Percentiles rank a stretch among this genome's conserved stretches.
Conservation (phyloP, 2,888 invertebrate species). For the Drosophila niveifrons region DNA sequence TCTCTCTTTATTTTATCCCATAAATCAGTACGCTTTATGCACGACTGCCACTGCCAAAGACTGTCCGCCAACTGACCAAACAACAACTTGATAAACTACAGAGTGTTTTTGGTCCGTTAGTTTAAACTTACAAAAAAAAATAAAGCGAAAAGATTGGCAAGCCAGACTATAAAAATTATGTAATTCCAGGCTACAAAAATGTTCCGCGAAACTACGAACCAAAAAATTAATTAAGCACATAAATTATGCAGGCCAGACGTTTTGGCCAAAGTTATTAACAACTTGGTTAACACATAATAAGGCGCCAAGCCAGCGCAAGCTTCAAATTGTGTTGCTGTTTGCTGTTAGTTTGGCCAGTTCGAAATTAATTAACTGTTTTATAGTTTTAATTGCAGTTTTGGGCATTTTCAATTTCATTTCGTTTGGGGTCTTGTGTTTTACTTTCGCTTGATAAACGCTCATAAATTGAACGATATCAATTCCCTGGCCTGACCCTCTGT, state of each 20-base stretch:
- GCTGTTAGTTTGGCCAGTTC: slow-evolving; percentile 27
- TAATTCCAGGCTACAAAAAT: slow-evolving; percentile 53
- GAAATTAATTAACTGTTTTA: slow-evolving; percentile 76
- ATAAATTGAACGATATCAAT: slow-evolving; percentile 55
- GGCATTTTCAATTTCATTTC: slow-evolving; percentile 30
- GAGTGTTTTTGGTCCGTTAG: slow-evolving; percentile 40
- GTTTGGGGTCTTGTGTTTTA: slow-evolving; percentile 28
- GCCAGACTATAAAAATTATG: slow-evolving; percentile 50
- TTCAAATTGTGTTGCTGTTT: background rate
- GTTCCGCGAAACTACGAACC: slow-evolving; percentile 47
- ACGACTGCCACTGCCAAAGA: slow-evolving; percentile 42
- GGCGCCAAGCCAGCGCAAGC: slow-evolving; percentile 36
- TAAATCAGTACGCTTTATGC: slow-evolving; percentile 58
- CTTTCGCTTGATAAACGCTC: slow-evolving; percentile 68
- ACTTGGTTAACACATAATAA: slow-evolving; percentile 72
- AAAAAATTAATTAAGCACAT: slow-evolving; percentile 73
- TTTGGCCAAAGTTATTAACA: slow-evolving; percentile 63
- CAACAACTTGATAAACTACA: slow-evolving; percentile 25
- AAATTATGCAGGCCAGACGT: slow-evolving; percentile 67
- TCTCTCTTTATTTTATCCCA: slow-evolving; percentile 20
- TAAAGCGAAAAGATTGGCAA: slow-evolving; percentile 30
- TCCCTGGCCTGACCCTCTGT: slow-evolving; percentile 34
- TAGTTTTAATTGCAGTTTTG: slow-evolving; percentile 70
- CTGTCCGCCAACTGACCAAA: slow-evolving; percentile 32
- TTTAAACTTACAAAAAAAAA: slow-evolving; percentile 15